Percentiles rank a stretch among this genome's conserved stretches.
phyloP scores from a whole-genome alignment of 2,797 vertebrate genomes.

The Pangasius larnaudii region DNA sequence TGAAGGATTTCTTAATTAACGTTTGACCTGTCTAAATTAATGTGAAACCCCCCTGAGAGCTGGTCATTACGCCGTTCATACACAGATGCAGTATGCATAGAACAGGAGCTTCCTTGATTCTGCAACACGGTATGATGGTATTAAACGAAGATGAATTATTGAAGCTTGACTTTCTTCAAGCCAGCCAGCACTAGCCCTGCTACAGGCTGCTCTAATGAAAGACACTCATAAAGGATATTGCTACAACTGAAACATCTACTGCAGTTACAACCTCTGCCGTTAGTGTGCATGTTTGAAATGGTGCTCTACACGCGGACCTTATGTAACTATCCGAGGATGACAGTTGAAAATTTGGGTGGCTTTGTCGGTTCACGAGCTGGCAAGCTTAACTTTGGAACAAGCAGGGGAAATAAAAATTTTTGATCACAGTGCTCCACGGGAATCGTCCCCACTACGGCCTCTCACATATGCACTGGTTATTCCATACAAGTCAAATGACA shows the following conservation, averaged over 20 bases:
- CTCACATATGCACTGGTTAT: slow-evolving; percentile 11
- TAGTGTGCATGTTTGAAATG: slow-evolving; percentile 20
- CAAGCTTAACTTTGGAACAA: slow-evolving; percentile 28
- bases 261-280: slow-evolving; percentile 11
- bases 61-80: not conserved
- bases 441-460: slow-evolving; percentile 26
- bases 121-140: not conserved
- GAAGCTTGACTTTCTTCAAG: not conserved
- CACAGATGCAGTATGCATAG: not conserved
- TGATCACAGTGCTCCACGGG: slow-evolving; percentile 23
- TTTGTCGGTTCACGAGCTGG: slow-evolving; percentile 39
- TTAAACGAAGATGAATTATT: not conserved
- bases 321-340: slow-evolving; percentile 40
- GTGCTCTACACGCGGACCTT: slow-evolving; percentile 40
- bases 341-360: slow-evolving; percentile 39
- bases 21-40: not conserved
- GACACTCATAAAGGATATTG: slow-evolving; percentile 16
- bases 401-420: slow-evolving; percentile 31
- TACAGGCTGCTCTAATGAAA: slow-evolving; percentile 23
- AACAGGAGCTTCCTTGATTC: not conserved
- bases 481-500: slow-evolving; percentile 14
- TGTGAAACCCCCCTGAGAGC: not conserved
- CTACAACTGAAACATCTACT: slow-evolving; percentile 4
- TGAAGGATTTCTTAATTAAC: not conserved
- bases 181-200: not conserved